These are phyloP conservation scores for Apotomis betuletana DNA, from an alignment of 2,888 invertebrate genomes.

Conservation along the genomic window DNA sequence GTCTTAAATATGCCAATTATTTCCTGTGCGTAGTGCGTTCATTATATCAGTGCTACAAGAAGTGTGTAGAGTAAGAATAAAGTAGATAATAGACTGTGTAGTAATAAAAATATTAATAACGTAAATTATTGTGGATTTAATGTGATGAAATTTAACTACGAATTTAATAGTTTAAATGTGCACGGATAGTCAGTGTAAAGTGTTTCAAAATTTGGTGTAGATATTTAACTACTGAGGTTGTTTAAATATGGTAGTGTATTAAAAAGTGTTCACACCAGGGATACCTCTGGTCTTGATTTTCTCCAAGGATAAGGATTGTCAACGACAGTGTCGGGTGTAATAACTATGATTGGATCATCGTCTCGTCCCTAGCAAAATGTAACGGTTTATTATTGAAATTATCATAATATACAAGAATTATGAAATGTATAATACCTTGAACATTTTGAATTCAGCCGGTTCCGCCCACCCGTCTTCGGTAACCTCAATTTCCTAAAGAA, in stretches of 20 bases:
- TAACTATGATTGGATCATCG: conserved; percentile 51
- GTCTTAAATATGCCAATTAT: background rate
- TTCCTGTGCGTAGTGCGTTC: conserved; percentile 7
- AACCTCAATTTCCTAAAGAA: conserved; percentile 44
- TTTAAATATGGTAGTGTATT: conserved; percentile 34
- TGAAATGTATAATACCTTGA: conserved; percentile 35
- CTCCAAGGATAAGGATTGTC: conserved; percentile 55
- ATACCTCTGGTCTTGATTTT: conserved; percentile 46
- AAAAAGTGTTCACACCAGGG: conserved; percentile 19
- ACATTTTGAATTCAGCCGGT: conserved; percentile 33
- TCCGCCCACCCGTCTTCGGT: conserved; percentile 37
- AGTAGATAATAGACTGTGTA: background rate
- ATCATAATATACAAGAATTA: background rate
- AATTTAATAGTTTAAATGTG: conserved; percentile 21
- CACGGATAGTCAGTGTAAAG: conserved; percentile 16
- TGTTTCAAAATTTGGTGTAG: background rate
- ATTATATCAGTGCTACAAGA: conserved; percentile 20
- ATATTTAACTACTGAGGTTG: conserved; percentile 1
- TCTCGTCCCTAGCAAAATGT: conserved; percentile 55
- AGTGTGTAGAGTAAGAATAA: conserved; percentile 9
- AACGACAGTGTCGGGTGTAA: conserved; percentile 46
- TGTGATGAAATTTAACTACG: conserved; percentile 34
- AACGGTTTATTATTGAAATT: background rate
- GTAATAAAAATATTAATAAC: conserved; percentile 3
- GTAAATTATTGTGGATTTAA: conserved; percentile 13